A percentile compares a stretch with the other conserved stretches of the same genome.
These are phyloP conservation scores for Drosophila longiperda DNA, from an alignment of 2,888 invertebrate genomes.

Conservation along the genomic window DNA sequence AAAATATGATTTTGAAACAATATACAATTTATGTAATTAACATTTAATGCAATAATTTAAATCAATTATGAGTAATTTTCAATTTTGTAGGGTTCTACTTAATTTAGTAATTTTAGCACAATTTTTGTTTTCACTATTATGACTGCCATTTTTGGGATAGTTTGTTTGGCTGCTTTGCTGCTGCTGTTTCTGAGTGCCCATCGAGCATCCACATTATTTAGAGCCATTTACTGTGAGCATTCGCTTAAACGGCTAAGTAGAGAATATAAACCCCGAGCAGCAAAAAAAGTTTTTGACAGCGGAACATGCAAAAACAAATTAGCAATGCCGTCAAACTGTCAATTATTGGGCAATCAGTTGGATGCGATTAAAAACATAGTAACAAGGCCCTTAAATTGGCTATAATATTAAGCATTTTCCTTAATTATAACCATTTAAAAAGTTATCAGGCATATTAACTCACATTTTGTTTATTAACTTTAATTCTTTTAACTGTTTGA, in stretches of 20 bases:
- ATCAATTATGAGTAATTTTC: not conserved
- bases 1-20: not conserved
- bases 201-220: conserved; percentile 7
- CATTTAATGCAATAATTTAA: not conserved
- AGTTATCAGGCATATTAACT: not conserved
- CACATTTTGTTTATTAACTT: not conserved
- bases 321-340: conserved; percentile 76
- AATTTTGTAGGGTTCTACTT: not conserved
- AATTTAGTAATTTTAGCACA: conserved; percentile 9
- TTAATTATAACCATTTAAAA: conserved; percentile 20
- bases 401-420: conserved; percentile 22
- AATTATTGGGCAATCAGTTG: conserved; percentile 74
- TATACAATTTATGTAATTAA: not conserved
- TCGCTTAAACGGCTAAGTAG: conserved; percentile 24
- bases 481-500: not conserved
- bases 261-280: conserved; percentile 16
- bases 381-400: conserved; percentile 30
- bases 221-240: conserved; percentile 18
- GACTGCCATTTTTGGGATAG: conserved; percentile 7
- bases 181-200: conserved; percentile 40
- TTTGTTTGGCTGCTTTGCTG: conserved; percentile 31
- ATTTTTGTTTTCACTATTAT: conserved; percentile 9
- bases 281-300: conserved; percentile 74
- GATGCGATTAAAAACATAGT: conserved; percentile 61
- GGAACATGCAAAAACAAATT: conserved; percentile 77